A percentile compares a stretch with the other conserved stretches of the same genome.
Evolutionary conservation across 2,113 vertebrate genomes (phyloP).

Genomic region (Cyanoramphus novaezelandiae): DNA sequence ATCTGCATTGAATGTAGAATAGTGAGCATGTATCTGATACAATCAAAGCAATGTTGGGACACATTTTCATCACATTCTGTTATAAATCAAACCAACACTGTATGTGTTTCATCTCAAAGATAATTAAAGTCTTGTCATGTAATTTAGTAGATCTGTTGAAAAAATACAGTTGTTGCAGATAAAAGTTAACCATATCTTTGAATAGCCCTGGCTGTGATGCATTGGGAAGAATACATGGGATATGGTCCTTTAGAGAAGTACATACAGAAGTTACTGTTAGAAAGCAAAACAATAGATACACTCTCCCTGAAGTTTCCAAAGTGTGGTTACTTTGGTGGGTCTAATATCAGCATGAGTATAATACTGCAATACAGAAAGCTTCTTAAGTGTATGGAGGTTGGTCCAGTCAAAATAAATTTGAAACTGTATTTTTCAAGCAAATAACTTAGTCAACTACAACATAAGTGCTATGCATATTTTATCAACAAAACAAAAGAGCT

Average conservation of each 20-base stretch:
- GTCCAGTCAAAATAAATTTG: background rate
- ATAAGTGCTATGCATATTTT: background rate
- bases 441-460: background rate
- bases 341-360: background rate
- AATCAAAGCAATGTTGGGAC: background rate
- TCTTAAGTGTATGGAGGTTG: background rate
- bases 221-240: background rate
- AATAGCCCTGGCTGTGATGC: background rate
- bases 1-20: background rate
- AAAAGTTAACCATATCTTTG: background rate
- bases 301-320: background rate
- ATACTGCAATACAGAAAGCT: background rate
- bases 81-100: accelerated
- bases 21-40: background rate
- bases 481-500: background rate
- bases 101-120: background rate
- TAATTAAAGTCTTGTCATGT: background rate
- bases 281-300: background rate
- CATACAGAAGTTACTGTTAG: background rate
- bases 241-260: background rate
- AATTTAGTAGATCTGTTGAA: background rate
- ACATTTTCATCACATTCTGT: background rate
- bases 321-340: background rate
- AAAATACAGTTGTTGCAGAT: background rate
- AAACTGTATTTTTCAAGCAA: background rate